Conservation (phyloP, 1,140 invertebrate species). For the Drosophila santomea region DNA sequence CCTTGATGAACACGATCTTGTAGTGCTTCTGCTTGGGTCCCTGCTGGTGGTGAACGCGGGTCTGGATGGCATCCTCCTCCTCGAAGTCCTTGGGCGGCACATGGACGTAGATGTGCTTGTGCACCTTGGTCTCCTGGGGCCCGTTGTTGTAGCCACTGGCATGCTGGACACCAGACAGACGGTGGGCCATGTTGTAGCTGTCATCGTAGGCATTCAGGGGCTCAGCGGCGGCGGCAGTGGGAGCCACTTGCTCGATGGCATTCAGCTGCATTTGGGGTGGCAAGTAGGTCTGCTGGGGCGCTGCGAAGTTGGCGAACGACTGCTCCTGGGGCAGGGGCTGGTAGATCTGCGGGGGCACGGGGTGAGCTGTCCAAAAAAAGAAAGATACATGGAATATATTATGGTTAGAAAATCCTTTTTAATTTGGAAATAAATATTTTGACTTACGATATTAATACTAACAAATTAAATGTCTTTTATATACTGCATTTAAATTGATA, state of each 20-base stretch:
- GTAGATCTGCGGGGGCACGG: constrained; percentile 66
- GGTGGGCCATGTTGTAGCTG: constrained; percentile 79
- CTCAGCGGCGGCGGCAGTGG: constrained; percentile 38
- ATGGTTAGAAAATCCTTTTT: no score
- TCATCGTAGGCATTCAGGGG: constrained; percentile 68
- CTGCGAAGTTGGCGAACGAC: constrained; percentile 66
- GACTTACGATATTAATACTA: no score
- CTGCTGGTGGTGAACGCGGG: constrained; percentile 86
- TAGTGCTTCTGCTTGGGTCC: constrained; percentile 92
- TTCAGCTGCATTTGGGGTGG: constrained; percentile 56
- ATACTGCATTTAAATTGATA: no score
- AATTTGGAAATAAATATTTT: no score
- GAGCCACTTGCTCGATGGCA: constrained; percentile 47
- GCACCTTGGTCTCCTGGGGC: constrained; percentile 85
- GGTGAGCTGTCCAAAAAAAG: constrained; percentile 31
- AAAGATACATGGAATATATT: not conserved
- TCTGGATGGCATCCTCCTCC: constrained; percentile 86
- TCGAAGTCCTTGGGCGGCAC: constrained; percentile 91
- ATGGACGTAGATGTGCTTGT: constrained; percentile 93
- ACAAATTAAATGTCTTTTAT: no score
- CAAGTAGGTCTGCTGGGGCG: constrained; percentile 62
- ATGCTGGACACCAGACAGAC: constrained; percentile 66
- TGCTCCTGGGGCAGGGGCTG: constrained; percentile 76
- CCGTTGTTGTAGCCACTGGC: constrained; percentile 72
- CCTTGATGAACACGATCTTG: constrained; percentile 95